A percentile compares a stretch with the other conserved stretches of the same genome.
Conservation (phyloP, 2,113 vertebrate species). For the Echinops telfairi region DNA sequence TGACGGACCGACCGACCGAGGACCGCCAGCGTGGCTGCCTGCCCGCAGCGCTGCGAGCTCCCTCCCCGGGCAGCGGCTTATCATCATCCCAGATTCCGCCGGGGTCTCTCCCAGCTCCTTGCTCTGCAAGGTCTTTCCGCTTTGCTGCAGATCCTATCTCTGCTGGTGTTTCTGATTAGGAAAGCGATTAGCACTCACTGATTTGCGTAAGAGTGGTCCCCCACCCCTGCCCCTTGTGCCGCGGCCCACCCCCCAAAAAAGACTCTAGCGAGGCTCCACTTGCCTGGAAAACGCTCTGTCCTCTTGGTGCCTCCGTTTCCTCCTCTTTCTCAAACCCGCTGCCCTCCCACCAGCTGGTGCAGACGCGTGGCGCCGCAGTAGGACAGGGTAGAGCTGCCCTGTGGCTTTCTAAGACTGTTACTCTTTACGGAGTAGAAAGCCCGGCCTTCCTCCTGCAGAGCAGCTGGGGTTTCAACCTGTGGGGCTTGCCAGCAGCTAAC, state of each 20-base stretch:
- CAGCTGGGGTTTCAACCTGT: too few relatives aligned
- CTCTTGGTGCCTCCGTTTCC: conserved; percentile 19
- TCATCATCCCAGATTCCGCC: conserved; percentile 63
- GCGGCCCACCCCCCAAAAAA: background rate
- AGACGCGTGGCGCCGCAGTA: too few relatives aligned
- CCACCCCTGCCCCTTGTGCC: too few relatives aligned
- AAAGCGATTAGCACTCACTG: conserved; percentile 71
- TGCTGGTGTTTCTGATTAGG: conserved; percentile 78
- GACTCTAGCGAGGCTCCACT: background rate
- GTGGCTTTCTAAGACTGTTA: too few relatives aligned
- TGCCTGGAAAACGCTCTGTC: background rate
- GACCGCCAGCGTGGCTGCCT: background rate
- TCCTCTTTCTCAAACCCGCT: background rate
- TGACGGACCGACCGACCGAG: too few relatives aligned
- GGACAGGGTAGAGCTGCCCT: too few relatives aligned
- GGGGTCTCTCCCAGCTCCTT: conserved; percentile 62
- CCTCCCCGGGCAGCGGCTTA: conserved; percentile 58
- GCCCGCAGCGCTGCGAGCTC: conserved; percentile 20
- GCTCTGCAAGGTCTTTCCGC: conserved; percentile 72
- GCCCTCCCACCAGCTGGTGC: too few relatives aligned
- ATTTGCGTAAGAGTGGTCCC: conserved; percentile 74
- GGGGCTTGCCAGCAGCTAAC: too few relatives aligned
- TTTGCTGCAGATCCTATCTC: conserved; percentile 78
- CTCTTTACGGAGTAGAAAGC: too few relatives aligned
- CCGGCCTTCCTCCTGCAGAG: too few relatives aligned